A percentile compares a stretch with the other conserved stretches of the same genome.
Evolutionary conservation across 1,140 invertebrate species (phyloP).

Genomic region (Drosophila sp.): DNA sequence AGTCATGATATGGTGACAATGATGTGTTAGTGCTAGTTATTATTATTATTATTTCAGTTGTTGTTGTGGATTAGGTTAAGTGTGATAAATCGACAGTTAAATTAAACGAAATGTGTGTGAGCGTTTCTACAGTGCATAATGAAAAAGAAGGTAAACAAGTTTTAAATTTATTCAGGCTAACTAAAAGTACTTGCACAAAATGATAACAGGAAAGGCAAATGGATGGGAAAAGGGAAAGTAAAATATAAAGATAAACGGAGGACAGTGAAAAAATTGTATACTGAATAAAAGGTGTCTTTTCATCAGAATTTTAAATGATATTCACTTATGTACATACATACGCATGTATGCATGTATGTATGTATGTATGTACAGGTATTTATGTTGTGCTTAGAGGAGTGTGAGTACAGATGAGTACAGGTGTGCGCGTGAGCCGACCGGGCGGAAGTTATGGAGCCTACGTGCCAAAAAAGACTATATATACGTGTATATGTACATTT

Average conservation of each 20-base stretch:
- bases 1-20: constrained; percentile 46
- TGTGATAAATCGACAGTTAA: constrained; percentile 83
- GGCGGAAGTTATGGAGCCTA: constrained; percentile 80
- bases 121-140: background rate
- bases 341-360: constrained; percentile 18
- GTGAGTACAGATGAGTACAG: constrained; percentile 60
- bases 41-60: constrained; percentile 11
- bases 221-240: constrained; percentile 8
- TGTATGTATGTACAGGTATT: constrained; percentile 26
- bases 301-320: constrained; percentile 80
- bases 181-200: constrained; percentile 11
- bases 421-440: constrained; percentile 76
- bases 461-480: constrained; percentile 61
- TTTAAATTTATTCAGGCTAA: constrained; percentile 27
- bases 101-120: constrained; percentile 64
- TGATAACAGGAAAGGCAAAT: background rate
- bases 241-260: constrained; percentile 13
- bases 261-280: constrained; percentile 31
- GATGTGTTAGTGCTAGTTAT: constrained; percentile 50
- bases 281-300: constrained; percentile 79
- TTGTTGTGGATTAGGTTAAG: constrained; percentile 57
- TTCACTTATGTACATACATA: constrained; percentile 13
- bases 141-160: constrained; percentile 13
- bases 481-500: constrained; percentile 26
- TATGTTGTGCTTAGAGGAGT: constrained; percentile 28